Evolutionary conservation across 2,797 vertebrate species (phyloP).

Genomic region (Mycteria americana): DNA sequence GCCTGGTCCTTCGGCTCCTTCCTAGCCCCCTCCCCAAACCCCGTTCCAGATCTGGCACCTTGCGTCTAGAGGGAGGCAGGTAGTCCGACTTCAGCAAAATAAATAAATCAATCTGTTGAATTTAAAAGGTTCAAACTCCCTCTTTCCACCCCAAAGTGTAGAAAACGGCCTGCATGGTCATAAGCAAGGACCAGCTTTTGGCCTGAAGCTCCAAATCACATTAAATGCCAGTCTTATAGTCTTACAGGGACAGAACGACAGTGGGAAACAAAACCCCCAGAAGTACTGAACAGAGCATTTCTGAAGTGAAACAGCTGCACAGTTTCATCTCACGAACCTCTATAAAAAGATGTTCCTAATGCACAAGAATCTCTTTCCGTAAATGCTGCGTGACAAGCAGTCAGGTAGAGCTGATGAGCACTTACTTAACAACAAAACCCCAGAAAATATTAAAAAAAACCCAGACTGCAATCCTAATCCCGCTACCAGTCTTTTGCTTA

Average conservation of each 20-base stretch:
- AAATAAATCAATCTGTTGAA: neutral
- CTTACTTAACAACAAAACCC: slow-evolving; percentile 14
- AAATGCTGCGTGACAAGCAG: neutral
- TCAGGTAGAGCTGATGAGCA: neutral
- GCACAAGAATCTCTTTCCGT: neutral
- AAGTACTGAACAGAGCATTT: neutral
- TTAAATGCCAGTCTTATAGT: neutral
- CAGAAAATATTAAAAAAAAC: neutral
- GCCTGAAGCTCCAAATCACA: neutral
- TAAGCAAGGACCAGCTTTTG: neutral
- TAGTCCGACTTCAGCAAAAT: neutral
- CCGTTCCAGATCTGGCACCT: neutral
- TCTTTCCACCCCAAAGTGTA: neutral
- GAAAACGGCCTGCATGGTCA: neutral
- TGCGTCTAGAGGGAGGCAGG: neutral
- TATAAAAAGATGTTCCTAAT: neutral
- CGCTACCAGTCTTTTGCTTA: neutral
- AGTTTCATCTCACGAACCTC: neutral
- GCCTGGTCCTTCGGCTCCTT: neutral
- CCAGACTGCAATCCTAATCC: slow-evolving; percentile 3
- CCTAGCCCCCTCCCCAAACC: neutral
- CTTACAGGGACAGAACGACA: neutral
- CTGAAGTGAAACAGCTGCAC: neutral
- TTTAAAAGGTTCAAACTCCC: neutral
- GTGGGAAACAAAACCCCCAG: neutral